These are phyloP conservation scores for Melanotaenia trifasciata DNA, from an alignment of 2,797 vertebrate genomes.

Conservation along the genomic window DNA sequence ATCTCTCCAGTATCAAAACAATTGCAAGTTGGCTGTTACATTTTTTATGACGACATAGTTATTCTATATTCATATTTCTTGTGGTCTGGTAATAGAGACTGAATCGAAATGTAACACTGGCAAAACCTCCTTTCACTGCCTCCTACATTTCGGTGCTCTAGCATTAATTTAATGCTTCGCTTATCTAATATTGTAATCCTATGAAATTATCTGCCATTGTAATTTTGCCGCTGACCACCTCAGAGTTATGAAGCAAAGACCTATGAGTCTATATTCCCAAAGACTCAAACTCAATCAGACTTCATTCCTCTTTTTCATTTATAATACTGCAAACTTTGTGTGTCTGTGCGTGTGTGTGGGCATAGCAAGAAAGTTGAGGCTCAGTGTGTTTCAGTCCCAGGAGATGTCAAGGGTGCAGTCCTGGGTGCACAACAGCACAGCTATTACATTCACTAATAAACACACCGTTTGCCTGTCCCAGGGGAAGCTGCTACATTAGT, in stretches of 20 bases:
- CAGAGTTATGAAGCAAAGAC: constrained; percentile 40
- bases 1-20: constrained; percentile 47
- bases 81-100: constrained; percentile 53
- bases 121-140: constrained; percentile 8
- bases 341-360: constrained; percentile 15
- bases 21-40: constrained; percentile 14
- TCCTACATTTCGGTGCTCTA: constrained; percentile 49
- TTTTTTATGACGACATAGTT: constrained; percentile 40
- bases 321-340: constrained; percentile 39
- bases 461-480: constrained; percentile 29
- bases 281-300: constrained; percentile 44
- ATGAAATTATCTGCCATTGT: constrained; percentile 60
- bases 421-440: constrained; percentile 31
- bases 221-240: constrained; percentile 71
- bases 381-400: constrained; percentile 46
- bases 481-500: constrained; percentile 24
- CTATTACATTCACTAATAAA: constrained; percentile 44
- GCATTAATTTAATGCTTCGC: constrained; percentile 76
- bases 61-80: constrained; percentile 55
- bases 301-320: constrained; percentile 31
- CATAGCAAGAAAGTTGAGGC: constrained; percentile 33
- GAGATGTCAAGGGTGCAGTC: constrained; percentile 37
- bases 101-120: constrained; percentile 54
- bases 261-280: constrained; percentile 40
- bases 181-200: constrained; percentile 73